phyloP scores from a whole-genome alignment of 1,140 invertebrate genomes.

The Schmidtea mediterranea region DNA sequence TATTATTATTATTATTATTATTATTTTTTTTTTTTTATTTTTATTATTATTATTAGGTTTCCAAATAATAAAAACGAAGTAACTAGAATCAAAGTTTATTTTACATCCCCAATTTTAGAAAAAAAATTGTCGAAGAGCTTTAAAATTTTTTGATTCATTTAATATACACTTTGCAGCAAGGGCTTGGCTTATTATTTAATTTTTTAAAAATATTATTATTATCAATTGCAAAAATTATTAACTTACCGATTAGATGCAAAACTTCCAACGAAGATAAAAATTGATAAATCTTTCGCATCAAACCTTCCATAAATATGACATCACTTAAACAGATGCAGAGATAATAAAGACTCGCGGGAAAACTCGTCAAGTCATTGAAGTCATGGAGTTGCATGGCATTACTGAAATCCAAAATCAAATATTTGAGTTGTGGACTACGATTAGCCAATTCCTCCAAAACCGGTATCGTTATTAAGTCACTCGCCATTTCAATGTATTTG shows the following conservation, averaged over 20 bases:
- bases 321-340: conserved; percentile 91
- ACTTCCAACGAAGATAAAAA: conserved; percentile 97
- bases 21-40: too few species aligned
- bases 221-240: not conserved
- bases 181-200: not conserved
- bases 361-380: conserved; percentile 73
- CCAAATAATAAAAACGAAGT: too few species aligned
- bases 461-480: conserved; percentile 85
- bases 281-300: conserved; percentile 97
- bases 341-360: conserved; percentile 83
- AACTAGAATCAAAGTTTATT: too few species aligned
- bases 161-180: too few species aligned
- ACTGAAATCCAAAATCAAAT: conserved; percentile 84
- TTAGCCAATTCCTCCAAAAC: conserved; percentile 82
- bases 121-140: not conserved
- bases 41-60: too few species aligned
- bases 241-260: conserved; percentile 69
- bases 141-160: not conserved
- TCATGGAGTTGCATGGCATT: conserved; percentile 48
- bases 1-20: too few species aligned
- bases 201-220: not conserved
- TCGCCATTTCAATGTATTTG: conserved; percentile 67
- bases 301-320: conserved; percentile 99
- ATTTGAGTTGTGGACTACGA: conserved; percentile 86
- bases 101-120: too few species aligned